Evolutionary conservation across 2,113 vertebrate species (phyloP), one percentile per base, ranked within the genome.

Genomic region (Pteropus alecto): DNA sequence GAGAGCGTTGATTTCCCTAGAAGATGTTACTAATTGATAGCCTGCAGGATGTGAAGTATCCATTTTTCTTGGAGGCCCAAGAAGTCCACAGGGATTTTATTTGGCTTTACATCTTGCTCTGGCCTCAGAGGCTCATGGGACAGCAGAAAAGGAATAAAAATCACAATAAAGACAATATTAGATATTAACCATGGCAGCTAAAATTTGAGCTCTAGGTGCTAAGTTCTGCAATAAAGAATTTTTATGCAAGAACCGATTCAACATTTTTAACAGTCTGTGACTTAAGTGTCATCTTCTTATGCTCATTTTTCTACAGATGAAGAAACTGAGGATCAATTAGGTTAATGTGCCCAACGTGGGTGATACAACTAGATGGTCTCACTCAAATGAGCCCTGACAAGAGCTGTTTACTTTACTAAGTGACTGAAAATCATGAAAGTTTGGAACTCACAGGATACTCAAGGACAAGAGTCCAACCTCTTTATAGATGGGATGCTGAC

Each of bases 11-110:
- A 90, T 90, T 91, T 95, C 41, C 93, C 91, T 13, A 87, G 81
- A 97, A 97, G 98, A 98, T 96, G 89, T 97, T 98, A 96, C 96
- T 97, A 97, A 98, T 96, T 98, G 95, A 97, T 98, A 94, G 97
- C 70, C 91, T 60, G 41, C 48, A 97, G 94, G 94, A 96, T 89
- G 21, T 35, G 38, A 82, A 73, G 28, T 33, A 15, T 56, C 22
- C 30, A 82, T 51, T 93, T 90, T 87, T 73, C 54, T 77, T 73
- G 33, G 41, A 82, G 35, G 13, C 11, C 26, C 7, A 51, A 65
- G 77, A 81, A 35, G 26, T 88, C 30, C 15, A 30, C 9, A 76
- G 43, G 7, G 60, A 83, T 77, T 33, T 4, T 92, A 41, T 79
- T 95, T 82, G 14, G 63, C 5, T 79, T 83, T 78, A 71, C 7